Percentiles rank a stretch among this genome's conserved stretches.
phyloP scores from a whole-genome alignment of 2,888 invertebrate species.

The Folsomia manolachei region DNA sequence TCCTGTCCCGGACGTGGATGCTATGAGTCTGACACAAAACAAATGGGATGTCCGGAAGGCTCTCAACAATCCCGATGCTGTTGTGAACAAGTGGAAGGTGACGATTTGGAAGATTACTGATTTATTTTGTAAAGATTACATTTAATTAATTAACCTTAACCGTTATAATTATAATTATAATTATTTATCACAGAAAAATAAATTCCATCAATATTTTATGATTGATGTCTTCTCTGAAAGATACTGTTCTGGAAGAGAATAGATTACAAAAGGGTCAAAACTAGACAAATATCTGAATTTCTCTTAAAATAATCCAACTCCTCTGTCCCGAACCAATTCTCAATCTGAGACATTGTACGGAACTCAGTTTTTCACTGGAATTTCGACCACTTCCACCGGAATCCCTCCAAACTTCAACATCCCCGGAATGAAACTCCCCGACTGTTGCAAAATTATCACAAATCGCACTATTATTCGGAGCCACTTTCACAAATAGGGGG shows the following conservation, averaged over 20 bases:
- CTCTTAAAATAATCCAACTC: slow-evolving; percentile 54
- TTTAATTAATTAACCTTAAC: neutral
- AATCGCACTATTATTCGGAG: slow-evolving; percentile 40
- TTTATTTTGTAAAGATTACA: neutral
- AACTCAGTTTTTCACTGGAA: slow-evolving; percentile 22
- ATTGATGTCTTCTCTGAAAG: too few relatives aligned
- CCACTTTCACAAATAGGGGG: slow-evolving; percentile 29
- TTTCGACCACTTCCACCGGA: slow-evolving; percentile 35
- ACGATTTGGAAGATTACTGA: neutral
- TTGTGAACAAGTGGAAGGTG: neutral
- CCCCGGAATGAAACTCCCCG: slow-evolving; percentile 52
- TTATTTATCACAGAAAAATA: neutral
- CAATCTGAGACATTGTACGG: slow-evolving; percentile 53
- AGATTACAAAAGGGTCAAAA: too few relatives aligned
- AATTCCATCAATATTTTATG: neutral
- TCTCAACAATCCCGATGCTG: neutral
- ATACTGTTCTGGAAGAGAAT: too few relatives aligned
- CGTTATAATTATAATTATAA: too few relatives aligned
- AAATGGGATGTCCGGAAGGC: neutral
- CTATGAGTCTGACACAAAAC: neutral
- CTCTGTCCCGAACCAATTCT: slow-evolving; percentile 52
- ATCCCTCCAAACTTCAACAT: slow-evolving; percentile 50
- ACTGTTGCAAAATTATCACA: slow-evolving; percentile 50
- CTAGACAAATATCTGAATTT: slow-evolving; percentile 53
- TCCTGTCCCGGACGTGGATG: neutral